Base-by-base conservation (phyloP, 2,113 vertebrate genomes). In the Chionis minor region DNA sequence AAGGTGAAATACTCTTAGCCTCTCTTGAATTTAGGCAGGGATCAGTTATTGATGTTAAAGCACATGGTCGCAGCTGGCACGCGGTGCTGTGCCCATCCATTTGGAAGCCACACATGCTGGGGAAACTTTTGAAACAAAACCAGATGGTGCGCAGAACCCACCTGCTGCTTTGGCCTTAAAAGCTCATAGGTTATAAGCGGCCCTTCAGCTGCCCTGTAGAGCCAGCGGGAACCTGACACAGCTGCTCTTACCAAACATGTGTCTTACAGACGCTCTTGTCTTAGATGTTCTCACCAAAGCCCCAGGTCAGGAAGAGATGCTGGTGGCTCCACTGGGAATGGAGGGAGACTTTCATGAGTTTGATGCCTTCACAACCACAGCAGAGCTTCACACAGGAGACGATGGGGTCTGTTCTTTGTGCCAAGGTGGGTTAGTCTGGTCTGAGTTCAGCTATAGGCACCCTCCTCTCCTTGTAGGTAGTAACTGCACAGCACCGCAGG, bases 51-150 rank as follows among this genome's bases (percentile, higher is more conserved):
- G 51, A 3, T 59, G 59, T 67, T 52, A 52, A 58, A 65, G 38
- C 28, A n/a, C 0, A 1, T 45, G 33, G 14, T 66, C 59, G 21
- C 33, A n/a, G 28, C 38, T 1, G 4, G 51, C 24, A 30, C 1
- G 0, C 14, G 66, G 35, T 35, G 52, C 44, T 66, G 19, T 32
- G 44, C 33, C 83, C 5, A 3, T 22, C 52, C 59, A 14, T 49
- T 69, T 69, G 17, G n/a, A 86, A 69, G 54, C 24, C 3, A 2
- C 10, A 8, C 3, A 0, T 26, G 12, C n/a, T 61, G 45, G 61
- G n/a, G 33, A 67, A 61, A 20, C 24, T 47, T 88, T 32, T 35
- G 73, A 23, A 84, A 55, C 35, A 84, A 84, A 89, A 35, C n/a
- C 47, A 62, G 16, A 8, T 20, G 33, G 17, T 66, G 30, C 52